These are phyloP conservation scores for Buphagus erythrorhynchus DNA, from an alignment of 2,797 vertebrate species.

Conservation along the genomic window DNA sequence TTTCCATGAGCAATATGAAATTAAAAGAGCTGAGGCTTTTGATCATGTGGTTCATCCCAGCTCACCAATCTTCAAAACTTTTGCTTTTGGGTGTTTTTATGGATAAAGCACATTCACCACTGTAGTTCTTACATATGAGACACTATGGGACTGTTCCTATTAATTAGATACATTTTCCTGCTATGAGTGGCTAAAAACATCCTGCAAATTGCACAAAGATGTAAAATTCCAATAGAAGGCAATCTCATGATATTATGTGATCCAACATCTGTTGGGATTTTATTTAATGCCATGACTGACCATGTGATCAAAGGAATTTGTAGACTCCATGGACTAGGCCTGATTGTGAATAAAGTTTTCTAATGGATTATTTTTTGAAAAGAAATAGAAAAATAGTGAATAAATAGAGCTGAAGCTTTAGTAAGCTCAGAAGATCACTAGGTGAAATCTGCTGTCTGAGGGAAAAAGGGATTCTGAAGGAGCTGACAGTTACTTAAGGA, in stretches of 20 bases:
- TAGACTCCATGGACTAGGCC: not conserved
- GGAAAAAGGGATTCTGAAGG: not conserved
- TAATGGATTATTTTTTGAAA: not conserved
- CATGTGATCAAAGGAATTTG: not conserved
- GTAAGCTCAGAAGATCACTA: slow-evolving; percentile 3
- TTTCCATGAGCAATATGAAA: not conserved
- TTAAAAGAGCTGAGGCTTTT: not conserved
- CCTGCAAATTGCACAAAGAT: not conserved
- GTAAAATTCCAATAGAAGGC: not conserved
- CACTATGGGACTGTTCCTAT: not conserved
- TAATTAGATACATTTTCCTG: not conserved
- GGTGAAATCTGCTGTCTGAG: not conserved
- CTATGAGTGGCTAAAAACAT: not conserved
- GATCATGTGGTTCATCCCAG: not conserved
- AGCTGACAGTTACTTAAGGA: not conserved
- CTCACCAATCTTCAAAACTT: not conserved
- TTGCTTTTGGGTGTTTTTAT: not conserved
- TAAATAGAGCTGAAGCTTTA: not conserved
- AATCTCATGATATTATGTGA: not conserved
- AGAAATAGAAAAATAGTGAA: not conserved
- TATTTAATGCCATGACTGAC: not conserved
- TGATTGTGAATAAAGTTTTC: not conserved
- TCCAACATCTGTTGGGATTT: not conserved
- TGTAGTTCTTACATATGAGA: not conserved
- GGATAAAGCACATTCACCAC: not conserved